Percentiles rank a stretch among this genome's conserved stretches.
Evolutionary conservation across 2,888 invertebrate species (phyloP).

Genomic region (Phalera bucephala): DNA sequence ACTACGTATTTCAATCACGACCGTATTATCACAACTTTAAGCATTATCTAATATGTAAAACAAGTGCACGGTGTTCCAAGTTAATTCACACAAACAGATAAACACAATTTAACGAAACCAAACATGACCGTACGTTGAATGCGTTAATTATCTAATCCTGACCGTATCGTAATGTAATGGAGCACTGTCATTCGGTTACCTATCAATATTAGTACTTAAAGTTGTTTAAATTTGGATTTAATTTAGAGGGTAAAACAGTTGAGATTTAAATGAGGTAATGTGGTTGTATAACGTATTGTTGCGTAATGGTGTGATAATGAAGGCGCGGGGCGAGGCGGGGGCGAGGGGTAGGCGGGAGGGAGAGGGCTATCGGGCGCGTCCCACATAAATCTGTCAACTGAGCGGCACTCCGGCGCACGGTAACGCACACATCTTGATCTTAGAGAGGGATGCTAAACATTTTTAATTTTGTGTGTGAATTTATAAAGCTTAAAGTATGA

Average conservation of each 20-base stretch:
- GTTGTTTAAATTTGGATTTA: not conserved
- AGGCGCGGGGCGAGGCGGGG: slow-evolving; percentile 12
- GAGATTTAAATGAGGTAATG: not conserved
- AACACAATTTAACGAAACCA: slow-evolving; percentile 4
- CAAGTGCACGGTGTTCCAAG: not conserved
- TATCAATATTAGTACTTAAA: not conserved
- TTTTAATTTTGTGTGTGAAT: slow-evolving; percentile 10
- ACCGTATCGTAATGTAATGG: slow-evolving; percentile 6
- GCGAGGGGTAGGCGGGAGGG: slow-evolving; percentile 13
- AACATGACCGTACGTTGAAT: slow-evolving; percentile 27
- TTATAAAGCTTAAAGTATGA: no score
- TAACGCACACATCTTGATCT: slow-evolving; percentile 77
- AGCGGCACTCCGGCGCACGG: slow-evolving; percentile 55
- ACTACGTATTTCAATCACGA: not conserved
- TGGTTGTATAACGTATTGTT: not conserved
- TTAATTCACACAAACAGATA: slow-evolving; percentile 1
- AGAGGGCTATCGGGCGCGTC: slow-evolving; percentile 43
- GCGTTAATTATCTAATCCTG: slow-evolving; percentile 72
- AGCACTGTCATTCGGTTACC: not conserved
- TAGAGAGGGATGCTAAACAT: slow-evolving; percentile 38
- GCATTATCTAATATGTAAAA: not conserved
- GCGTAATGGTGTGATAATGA: slow-evolving; percentile 23
- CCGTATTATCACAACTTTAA: not conserved
- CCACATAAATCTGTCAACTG: slow-evolving; percentile 77
- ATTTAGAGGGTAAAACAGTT: not conserved